Evolutionary conservation across 2,888 invertebrate genomes (phyloP).

Genomic region (Ditula angustiorana): DNA sequence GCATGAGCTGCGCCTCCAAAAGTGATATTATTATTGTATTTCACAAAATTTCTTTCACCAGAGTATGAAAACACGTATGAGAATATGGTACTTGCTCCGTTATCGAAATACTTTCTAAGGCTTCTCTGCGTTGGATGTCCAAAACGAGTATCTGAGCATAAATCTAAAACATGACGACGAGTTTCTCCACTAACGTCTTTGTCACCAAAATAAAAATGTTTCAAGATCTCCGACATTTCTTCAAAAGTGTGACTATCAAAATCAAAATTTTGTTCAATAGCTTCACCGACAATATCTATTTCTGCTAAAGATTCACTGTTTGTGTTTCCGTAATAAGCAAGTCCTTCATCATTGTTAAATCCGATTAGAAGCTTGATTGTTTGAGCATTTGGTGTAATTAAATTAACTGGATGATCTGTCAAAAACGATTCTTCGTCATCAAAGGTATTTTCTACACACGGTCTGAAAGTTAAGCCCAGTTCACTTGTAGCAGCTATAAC

Average conservation of each 20-base stretch:
- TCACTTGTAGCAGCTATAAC: slow-evolving; percentile 19
- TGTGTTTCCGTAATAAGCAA: background rate
- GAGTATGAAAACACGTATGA: slow-evolving; percentile 54
- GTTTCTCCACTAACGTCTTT: slow-evolving; percentile 41
- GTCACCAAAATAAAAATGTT: slow-evolving; percentile 53
- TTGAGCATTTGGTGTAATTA: background rate
- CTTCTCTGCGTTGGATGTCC: slow-evolving; percentile 51
- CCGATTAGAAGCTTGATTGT: slow-evolving; percentile 36
- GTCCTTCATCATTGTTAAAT: slow-evolving; percentile 21
- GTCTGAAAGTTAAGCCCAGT: slow-evolving; percentile 1
- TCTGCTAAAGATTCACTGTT: background rate
- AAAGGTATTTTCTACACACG: slow-evolving; percentile 36
- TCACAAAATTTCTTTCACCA: slow-evolving; percentile 49
- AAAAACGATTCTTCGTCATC: slow-evolving; percentile 46
- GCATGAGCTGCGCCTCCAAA: slow-evolving; percentile 51
- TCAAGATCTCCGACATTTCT: slow-evolving; percentile 44
- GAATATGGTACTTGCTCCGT: slow-evolving; percentile 47
- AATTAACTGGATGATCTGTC: slow-evolving; percentile 20
- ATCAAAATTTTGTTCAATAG: slow-evolving; percentile 43
- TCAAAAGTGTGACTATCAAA: slow-evolving; percentile 39
- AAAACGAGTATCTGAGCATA: slow-evolving; percentile 53
- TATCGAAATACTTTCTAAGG: slow-evolving; percentile 47
- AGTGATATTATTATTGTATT: slow-evolving; percentile 45
- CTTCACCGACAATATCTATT: slow-evolving; percentile 28
- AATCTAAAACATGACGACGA: slow-evolving; percentile 44